Conservation (phyloP, 2,888 invertebrate genomes). For the Congeria kusceri region DNA sequence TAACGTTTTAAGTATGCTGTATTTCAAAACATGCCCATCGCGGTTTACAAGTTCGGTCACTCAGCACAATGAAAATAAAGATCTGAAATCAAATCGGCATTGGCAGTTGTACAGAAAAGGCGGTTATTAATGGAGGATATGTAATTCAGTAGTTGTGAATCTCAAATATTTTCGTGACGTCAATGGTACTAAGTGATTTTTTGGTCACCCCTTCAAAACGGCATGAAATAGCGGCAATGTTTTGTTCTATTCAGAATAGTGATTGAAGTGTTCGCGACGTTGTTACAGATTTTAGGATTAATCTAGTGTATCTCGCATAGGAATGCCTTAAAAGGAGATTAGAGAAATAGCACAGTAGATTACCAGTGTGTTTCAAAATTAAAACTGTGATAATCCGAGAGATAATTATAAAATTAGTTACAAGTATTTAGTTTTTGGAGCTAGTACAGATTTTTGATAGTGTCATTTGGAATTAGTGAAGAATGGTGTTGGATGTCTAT, state of each 20-base stretch:
- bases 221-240: background rate
- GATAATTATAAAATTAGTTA: background rate
- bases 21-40: constrained; percentile 3
- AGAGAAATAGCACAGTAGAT: constrained; percentile 1
- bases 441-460: background rate
- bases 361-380: background rate
- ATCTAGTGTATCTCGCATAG: background rate
- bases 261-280: constrained; percentile 2
- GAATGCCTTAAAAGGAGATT: constrained; percentile 1
- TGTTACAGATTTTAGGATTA: background rate
- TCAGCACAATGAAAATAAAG: constrained; percentile 30
- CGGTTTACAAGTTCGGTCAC: background rate
- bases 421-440: background rate
- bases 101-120: constrained; percentile 18
- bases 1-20: background rate
- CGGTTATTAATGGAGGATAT: background rate
- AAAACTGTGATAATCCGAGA: constrained; percentile 1
- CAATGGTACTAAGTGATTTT: background rate
- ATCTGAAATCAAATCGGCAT: constrained; percentile 18
- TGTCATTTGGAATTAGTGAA: background rate
- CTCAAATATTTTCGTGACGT: constrained; percentile 2
- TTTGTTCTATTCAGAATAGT: background rate
- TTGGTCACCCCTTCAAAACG: background rate
- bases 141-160: background rate
- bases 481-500: constrained; percentile 20